A percentile compares a stretch with the other conserved stretches of the same genome.
These are phyloP conservation scores for Elachura formosa DNA, from an alignment of 2,113 vertebrate genomes.

Conservation along the genomic window DNA sequence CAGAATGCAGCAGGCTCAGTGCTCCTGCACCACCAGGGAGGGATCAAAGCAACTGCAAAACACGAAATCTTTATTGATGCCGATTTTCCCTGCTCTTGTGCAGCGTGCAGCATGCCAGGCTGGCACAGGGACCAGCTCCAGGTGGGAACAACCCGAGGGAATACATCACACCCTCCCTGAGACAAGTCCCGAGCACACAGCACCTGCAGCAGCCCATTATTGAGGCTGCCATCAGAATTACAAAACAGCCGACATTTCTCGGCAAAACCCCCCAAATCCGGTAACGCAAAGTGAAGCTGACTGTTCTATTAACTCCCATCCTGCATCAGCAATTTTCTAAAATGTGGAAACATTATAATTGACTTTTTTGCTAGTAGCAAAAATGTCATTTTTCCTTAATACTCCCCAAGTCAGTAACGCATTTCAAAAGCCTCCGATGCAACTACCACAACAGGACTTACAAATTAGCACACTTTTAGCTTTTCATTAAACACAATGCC, in stretches of 20 bases:
- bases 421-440: constrained; percentile 65
- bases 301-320: constrained; percentile 67
- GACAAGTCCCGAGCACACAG: fast-evolving
- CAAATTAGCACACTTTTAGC: constrained; percentile 57
- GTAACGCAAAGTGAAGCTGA: constrained; percentile 55
- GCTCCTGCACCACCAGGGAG: background rate
- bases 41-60: background rate
- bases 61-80: fast-evolving
- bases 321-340: constrained; percentile 63
- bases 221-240: background rate
- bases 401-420: constrained; percentile 42
- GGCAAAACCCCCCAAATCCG: constrained; percentile 10
- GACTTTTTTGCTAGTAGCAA: constrained; percentile 57
- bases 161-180: fast-evolving
- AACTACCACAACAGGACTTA: constrained; percentile 62
- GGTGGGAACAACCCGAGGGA: background rate
- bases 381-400: constrained; percentile 47
- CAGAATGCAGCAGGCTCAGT: fast-evolving
- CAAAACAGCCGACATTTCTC: background rate
- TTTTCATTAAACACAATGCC: constrained; percentile 67
- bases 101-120: fast-evolving
- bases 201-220: background rate
- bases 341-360: constrained; percentile 57
- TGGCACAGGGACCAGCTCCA: background rate
- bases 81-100: background rate